Conservation (phyloP, 2,888 invertebrate genomes). For the Tenthredo livida region DNA sequence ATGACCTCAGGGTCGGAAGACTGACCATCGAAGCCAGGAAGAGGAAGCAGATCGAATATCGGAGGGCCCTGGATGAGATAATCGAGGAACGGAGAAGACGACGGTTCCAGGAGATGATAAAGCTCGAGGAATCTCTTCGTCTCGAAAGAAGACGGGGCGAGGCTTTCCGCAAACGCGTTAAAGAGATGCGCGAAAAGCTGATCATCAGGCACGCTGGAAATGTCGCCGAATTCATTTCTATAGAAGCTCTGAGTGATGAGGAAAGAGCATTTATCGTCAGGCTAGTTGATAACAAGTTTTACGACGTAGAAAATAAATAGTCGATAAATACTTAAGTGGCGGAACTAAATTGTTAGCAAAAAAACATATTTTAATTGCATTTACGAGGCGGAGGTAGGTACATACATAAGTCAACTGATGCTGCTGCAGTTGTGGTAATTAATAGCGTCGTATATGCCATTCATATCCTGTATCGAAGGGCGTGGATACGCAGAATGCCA, state of each 20-base stretch:
- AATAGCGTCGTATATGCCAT: neutral
- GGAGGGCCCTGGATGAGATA: conserved; percentile 66
- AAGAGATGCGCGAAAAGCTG: conserved; percentile 64
- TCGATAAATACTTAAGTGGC: neutral
- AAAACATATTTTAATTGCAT: conserved; percentile 13
- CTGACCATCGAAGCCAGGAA: conserved; percentile 65
- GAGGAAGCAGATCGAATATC: conserved; percentile 64
- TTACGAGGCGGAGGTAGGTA: neutral
- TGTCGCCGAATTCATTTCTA: conserved; percentile 64
- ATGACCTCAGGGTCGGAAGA: conserved; percentile 65
- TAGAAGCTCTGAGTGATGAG: conserved; percentile 60
- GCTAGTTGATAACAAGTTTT: neutral
- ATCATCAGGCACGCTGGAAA: conserved; percentile 66
- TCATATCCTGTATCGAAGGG: neutral
- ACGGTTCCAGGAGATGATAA: conserved; percentile 62
- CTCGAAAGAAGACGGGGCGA: conserved; percentile 56
- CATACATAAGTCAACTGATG: no score
- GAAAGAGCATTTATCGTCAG: conserved; percentile 60
- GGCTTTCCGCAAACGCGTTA: conserved; percentile 57
- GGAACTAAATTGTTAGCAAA: neutral
- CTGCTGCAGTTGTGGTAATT: conserved; percentile 23
- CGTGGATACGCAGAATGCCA: neutral
- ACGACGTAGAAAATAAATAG: neutral
- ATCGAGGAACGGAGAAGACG: conserved; percentile 66
- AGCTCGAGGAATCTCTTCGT: conserved; percentile 56